Evolutionary conservation across 2,113 vertebrate species (phyloP).

Genomic region (Megaleporinus macrocephalus): DNA sequence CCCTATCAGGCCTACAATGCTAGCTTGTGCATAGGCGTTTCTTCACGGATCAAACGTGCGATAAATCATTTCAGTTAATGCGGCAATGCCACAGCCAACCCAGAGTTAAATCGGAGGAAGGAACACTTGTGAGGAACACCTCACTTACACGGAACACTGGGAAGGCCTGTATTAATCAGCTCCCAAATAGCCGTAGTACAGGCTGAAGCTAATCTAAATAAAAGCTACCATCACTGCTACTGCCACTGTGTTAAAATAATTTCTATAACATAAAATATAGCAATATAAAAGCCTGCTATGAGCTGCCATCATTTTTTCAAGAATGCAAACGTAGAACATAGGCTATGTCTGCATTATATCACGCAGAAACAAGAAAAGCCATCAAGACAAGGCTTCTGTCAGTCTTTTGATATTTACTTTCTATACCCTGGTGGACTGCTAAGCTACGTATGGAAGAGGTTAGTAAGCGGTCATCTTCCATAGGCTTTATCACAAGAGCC

Average conservation of each 20-base stretch:
- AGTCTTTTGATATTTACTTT: background rate
- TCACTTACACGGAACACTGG: background rate
- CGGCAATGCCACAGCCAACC: background rate
- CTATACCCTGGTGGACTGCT: background rate
- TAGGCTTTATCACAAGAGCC: background rate
- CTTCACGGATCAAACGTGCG: background rate
- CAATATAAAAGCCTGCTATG: background rate
- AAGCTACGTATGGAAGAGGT: constrained; percentile 13
- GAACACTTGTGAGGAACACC: background rate
- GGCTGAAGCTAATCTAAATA: background rate
- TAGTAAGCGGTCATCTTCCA: constrained; percentile 9
- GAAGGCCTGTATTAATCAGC: too few relatives aligned
- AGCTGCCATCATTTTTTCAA: background rate
- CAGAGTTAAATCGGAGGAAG: background rate
- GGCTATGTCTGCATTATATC: background rate
- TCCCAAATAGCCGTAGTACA: background rate
- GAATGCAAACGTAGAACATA: background rate
- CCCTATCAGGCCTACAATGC: background rate
- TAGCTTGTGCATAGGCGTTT: background rate
- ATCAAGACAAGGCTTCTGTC: background rate
- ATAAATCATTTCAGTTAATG: constrained; percentile 2
- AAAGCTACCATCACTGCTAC: background rate
- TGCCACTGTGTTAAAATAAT: background rate
- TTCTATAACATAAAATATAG: too few relatives aligned
- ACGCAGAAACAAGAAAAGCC: background rate